Base-by-base conservation (phyloP, 1,140 invertebrate genomes). In the Habropoda laboriosa region DNA sequence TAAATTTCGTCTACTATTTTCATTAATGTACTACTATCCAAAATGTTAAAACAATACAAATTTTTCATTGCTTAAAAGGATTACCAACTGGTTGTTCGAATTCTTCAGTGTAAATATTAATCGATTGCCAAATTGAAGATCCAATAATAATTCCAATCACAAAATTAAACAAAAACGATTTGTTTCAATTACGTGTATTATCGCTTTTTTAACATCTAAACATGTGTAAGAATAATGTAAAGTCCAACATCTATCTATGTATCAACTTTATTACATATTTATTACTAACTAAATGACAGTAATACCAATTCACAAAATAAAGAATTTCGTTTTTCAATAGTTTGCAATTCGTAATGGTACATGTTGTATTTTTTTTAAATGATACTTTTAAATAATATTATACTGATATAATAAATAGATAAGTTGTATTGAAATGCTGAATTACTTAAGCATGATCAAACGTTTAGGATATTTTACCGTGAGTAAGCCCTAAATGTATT, bases 401-500 rank as follows among this genome's bases (percentile, higher is more conserved):
- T 47, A 27, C 21, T 24, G 16, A 30, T 57, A 16, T 55, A 68
- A 27, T 45, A 47, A 58, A 45, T 12, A 38, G 68, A 61, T 49
- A 35, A 40, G 13, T 68, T 67, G 8, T 24, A 21, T n/a, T 27
- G 32, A 51, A 63, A 7, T 51, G 55, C 13, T 55, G 1, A 42
- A 27, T 60, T 49, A 38, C 27, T 38, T 73, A 47, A 38, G 32
- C 12, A 42, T 30, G 16, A 70, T 27, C 5, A 32, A 72, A 58
- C n/a, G n/a, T n/a, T n/a, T 45, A n/a, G 8, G 58, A 72, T 58
- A 45, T 27, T 40, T 12, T 30, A 18, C 10, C 42, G 32, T 27
- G 27, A 74, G 16, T 75, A n/a, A 66, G 24, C 32, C 42, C 4
- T 42, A 3, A 66, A 66, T n/a, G 24, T 75, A 76, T 55, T 76